Base-by-base conservation (phyloP, 1,140 invertebrate species). In the Probaryconus sp. region DNA sequence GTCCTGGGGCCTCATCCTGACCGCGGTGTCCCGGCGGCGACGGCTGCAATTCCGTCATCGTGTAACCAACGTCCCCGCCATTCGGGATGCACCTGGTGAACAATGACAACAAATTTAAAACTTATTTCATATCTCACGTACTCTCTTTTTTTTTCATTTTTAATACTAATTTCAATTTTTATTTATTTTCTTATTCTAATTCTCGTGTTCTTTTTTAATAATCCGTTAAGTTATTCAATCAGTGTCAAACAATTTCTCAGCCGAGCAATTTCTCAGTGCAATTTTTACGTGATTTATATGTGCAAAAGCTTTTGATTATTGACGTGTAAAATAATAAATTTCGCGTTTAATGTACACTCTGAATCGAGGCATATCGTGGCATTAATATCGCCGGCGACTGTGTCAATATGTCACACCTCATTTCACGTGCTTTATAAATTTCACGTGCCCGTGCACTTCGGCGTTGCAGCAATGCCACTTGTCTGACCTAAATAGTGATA, bases 41-140 rank as follows among this genome's bases (percentile, higher is more conserved):
- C 81, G 84, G 83, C 68, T 88, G 86, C 76, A 90, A 79, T 84
- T 90, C 89, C 76, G 89, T 89, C 81, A 89, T 89, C 82, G 88
- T 89, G 83, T 87, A 84, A 83, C 81, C 79, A 53, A 85, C 78
- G 80, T 81, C 83, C 85, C 84, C 85, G 83, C 86, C 86, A 88
- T 88, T 80, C 83, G 85, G 82, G 77, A 85, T 83, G 82, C 84
- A 85, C 84, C 86, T 88, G 76, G 21, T 51, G 80, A 67, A 10
- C 2, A 2, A 5, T 9, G 2, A 55, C 10, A 31, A 5, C 1
- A 42, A 7, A 10, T 50, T 35, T 21, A 17, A 5, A 1, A n/a
- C 4, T 50, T 21, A 35, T 7, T 35, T 7, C 1, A 13, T 2
- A 2, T 31, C n/a, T n/a, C 30, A n/a, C 30, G 21, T 24, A 24